Evolutionary conservation across 2,797 vertebrate genomes (phyloP).

Genomic region (Malurus splendens): DNA sequence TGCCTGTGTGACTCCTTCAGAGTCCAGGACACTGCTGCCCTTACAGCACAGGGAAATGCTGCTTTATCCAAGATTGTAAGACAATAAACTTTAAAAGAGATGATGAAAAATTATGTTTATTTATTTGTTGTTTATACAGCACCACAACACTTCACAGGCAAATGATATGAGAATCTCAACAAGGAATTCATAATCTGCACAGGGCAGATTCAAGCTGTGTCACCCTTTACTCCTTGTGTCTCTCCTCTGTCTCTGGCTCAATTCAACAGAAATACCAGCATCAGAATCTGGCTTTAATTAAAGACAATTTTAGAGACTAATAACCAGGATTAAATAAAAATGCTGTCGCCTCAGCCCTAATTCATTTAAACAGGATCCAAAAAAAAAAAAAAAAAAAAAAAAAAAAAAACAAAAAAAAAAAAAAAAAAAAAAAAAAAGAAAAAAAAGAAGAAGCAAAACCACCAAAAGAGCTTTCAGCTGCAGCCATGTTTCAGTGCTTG

Average conservation of each 20-base stretch:
- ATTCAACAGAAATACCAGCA: neutral
- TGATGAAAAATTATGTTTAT: neutral
- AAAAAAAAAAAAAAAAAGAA: too few species aligned
- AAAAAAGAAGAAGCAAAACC: neutral
- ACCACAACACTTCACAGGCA: neutral
- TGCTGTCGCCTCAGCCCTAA: neutral
- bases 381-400: neutral
- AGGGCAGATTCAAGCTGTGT: neutral
- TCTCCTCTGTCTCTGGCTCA: neutral
- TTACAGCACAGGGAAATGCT: neutral
- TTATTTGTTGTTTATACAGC: neutral
- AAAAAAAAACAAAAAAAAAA: neutral
- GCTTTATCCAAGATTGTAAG: neutral
- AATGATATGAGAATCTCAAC: neutral
- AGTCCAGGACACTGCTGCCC: neutral
- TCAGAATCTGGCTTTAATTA: conserved; percentile 16
- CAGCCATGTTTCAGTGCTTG: neutral
- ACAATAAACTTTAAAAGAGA: neutral
- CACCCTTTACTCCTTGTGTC: neutral
- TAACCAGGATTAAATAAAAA: neutral
- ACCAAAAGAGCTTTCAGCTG: neutral
- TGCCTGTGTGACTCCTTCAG: conserved; percentile 8
- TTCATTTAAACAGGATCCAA: neutral
- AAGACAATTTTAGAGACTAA: neutral
- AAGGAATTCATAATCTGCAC: neutral